Base-by-base conservation (phyloP, 2,113 vertebrate species). In the Rhineura floridana region DNA sequence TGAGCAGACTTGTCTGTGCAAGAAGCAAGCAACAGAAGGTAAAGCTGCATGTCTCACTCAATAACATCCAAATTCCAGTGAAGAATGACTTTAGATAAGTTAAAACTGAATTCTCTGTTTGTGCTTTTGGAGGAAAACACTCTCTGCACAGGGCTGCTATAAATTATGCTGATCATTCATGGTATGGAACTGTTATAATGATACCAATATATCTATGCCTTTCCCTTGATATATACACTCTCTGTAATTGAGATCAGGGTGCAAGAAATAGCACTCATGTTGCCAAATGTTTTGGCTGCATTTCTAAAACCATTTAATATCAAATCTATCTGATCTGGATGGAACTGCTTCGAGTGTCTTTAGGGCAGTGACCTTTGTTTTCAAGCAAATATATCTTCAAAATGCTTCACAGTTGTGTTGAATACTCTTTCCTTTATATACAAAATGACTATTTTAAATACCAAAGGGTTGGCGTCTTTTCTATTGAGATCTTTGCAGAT, bases 21-120 rank as follows among this genome's bases (percentile, higher is more conserved):
- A 59, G 77, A 59, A 77, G 62, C 46, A 67, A 81, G 83, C 28
- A 87, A 88, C 90, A 90, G 90, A 88, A 88, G 90, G 82, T 70
- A 76, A 88, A 77, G 23, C 82, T 13, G 77, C 86, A 91, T 69
- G 77, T 36, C 83, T 84, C 52, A 15, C 55, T 85, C 63, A 82
- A 63, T 67, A 77, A 72, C 80, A 46, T 83, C 50, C 79, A 86
- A 86, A 55, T 87, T 90, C 79, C 63, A 70, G n/a, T 39, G 48
- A 86, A 83, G 39, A 83, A 44, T 6, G 39, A 77, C 72, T 83
- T 76, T 30, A 59, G 84, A 36, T 23, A 83, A 48, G 48, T 78
- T 83, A 59, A 90, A 86, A 77, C 39, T n/a, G 46, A 39, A 59
- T 30, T 83, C 21, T 15, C 30, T 77, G 59, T 82, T 76, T n/a